Percentiles rank a stretch among this genome's conserved stretches.
phyloP scores from a whole-genome alignment of 1,140 invertebrate species.

The Drosophila willistoni region DNA sequence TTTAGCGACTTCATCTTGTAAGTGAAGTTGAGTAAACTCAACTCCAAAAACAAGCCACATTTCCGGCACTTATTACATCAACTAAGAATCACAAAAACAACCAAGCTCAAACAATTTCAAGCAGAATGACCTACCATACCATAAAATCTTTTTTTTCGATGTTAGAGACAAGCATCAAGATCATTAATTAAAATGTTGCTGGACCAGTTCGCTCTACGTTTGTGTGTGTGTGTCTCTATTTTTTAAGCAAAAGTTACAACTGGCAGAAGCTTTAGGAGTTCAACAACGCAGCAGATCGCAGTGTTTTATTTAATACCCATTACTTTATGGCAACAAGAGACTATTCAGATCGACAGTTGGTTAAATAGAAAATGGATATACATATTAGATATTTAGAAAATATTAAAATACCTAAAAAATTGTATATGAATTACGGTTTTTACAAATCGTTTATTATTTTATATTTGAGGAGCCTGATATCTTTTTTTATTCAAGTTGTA shows the following conservation, averaged over 20 bases:
- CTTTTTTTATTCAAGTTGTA: too few relatives aligned
- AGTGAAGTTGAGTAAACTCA: constrained; percentile 40
- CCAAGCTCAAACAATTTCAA: background rate
- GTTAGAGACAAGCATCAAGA: constrained; percentile 53
- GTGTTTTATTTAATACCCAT: background rate
- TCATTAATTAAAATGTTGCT: constrained; percentile 81
- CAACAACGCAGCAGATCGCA: constrained; percentile 1
- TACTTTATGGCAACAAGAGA: background rate
- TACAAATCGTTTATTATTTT: too few relatives aligned
- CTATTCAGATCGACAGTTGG: background rate
- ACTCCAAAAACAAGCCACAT: constrained; percentile 57
- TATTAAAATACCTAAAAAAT: too few relatives aligned
- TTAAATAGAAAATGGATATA: background rate
- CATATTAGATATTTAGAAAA: background rate
- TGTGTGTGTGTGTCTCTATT: background rate
- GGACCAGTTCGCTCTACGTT: constrained; percentile 60
- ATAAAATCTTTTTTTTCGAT: constrained; percentile 16
- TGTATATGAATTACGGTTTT: too few relatives aligned
- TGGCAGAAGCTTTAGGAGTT: constrained; percentile 7
- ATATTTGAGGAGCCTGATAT: too few relatives aligned
- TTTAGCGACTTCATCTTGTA: constrained; percentile 54
- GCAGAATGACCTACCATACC: constrained; percentile 56
- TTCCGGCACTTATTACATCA: constrained; percentile 62
- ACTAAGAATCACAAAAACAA: constrained; percentile 24
- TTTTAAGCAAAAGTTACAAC: constrained; percentile 37